Conservation (phyloP, 2,113 vertebrate species). For the Heliornis fulica region DNA sequence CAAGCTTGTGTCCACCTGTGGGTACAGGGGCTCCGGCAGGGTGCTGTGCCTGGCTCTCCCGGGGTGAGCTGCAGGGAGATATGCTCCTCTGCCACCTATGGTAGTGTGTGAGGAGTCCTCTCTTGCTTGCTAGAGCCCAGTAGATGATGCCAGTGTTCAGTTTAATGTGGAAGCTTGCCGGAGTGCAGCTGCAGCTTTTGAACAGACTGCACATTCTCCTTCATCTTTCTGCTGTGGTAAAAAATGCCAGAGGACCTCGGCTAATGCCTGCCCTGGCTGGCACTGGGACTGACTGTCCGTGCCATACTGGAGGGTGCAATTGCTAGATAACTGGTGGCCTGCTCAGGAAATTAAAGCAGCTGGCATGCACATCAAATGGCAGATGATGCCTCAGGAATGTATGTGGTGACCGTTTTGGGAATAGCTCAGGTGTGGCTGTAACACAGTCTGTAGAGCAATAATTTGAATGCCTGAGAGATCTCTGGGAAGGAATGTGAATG, state of each 20-base stretch:
- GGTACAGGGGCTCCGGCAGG: background rate
- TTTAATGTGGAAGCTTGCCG: background rate
- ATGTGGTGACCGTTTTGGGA: background rate
- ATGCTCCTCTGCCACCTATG: rapidly evolving
- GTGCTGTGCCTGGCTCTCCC: background rate
- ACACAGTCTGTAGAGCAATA: background rate
- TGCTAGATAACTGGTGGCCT: background rate
- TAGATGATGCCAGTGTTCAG: background rate
- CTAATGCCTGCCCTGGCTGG: background rate
- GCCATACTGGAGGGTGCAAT: background rate
- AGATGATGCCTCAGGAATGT: conserved; percentile 1
- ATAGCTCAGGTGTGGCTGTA: conserved; percentile 35
- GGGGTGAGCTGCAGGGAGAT: background rate
- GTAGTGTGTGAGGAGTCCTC: background rate
- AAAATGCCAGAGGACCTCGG: background rate
- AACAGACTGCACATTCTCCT: background rate
- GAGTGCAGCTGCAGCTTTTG: background rate
- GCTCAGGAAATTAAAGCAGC: background rate
- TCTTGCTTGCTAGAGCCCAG: background rate
- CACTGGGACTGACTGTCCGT: rapidly evolving
- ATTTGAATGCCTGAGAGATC: conserved; percentile 34
- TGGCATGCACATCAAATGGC: background rate
- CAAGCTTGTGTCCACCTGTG: background rate
- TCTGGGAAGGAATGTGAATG: conserved; percentile 5
- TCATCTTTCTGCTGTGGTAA: background rate